phyloP scores from a whole-genome alignment of 2,113 vertebrate species.

The Pogonocichla stellata region DNA sequence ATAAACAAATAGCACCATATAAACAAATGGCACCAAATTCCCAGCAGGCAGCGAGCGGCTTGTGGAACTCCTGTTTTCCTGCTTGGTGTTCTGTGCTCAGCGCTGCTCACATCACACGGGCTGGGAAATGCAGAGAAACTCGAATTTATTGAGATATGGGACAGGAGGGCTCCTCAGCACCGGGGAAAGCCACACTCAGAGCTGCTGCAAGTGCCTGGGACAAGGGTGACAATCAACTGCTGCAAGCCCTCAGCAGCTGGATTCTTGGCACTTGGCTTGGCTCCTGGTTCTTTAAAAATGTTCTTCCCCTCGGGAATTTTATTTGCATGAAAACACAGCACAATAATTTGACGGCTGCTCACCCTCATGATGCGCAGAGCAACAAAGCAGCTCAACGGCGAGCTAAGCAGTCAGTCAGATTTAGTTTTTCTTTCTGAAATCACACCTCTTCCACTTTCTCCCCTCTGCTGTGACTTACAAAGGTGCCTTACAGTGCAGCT shows the following conservation, averaged over 20 bases:
- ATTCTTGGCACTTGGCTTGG: not conserved
- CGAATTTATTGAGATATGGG: not conserved
- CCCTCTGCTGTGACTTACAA: not conserved
- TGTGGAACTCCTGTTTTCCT: fast-evolving
- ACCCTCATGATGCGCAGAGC: not conserved
- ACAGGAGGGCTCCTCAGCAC: not conserved
- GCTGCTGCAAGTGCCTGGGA: not conserved
- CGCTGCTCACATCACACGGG: not conserved
- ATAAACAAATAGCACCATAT: too few species aligned
- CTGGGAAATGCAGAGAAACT: not conserved
- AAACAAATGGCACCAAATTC: not conserved
- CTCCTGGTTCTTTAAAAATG: not conserved
- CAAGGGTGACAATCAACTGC: not conserved
- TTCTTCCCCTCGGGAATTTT: not conserved
- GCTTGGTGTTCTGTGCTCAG: not conserved
- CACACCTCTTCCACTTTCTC: not conserved
- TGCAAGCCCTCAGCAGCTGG: not conserved
- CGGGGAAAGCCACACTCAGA: not conserved
- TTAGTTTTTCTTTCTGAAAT: not conserved
- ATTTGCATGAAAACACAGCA: slow-evolving; percentile 15
- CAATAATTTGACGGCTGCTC: not conserved
- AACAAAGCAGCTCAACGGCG: not conserved
- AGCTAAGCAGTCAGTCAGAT: not conserved
- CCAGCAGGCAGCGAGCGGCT: not conserved
- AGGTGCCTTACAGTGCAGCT: slow-evolving; percentile 35